These are phyloP conservation scores for Scortum barcoo DNA, from an alignment of 2,113 vertebrate species.

Conservation along the genomic window DNA sequence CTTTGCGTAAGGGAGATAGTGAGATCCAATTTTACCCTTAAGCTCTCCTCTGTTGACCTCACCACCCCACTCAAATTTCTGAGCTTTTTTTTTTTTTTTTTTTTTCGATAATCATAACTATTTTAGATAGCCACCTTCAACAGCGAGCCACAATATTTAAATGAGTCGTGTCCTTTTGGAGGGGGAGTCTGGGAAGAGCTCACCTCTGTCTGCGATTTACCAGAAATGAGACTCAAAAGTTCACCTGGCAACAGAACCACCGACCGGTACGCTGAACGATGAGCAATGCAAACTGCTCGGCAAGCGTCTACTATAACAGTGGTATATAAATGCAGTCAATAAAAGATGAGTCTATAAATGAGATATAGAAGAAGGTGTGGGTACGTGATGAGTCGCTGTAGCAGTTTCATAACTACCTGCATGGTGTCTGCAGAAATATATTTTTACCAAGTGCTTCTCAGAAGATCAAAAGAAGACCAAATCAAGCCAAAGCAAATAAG, in stretches of 20 bases:
- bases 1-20: conserved; percentile 10
- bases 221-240: neutral
- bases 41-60: conserved; percentile 26
- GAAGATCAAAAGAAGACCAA: conserved; percentile 20
- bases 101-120: conserved; percentile 1
- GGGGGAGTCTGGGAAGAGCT: neutral
- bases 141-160: neutral
- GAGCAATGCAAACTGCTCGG: neutral
- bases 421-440: neutral
- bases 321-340: neutral
- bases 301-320: neutral
- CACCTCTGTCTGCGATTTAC: neutral
- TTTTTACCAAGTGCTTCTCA: neutral
- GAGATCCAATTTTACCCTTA: conserved; percentile 8
- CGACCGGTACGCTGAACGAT: neutral
- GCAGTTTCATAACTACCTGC: neutral
- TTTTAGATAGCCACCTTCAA: conserved; percentile 8
- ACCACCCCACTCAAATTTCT: conserved; percentile 18
- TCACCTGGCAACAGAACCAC: neutral
- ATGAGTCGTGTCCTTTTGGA: neutral
- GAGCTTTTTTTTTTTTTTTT: conserved; percentile 10
- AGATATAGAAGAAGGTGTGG: neutral
- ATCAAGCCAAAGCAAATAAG: neutral
- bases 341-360: neutral
- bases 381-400: neutral